Conservation (phyloP, 1,140 invertebrate species). For the Drosophila quadrilineata region DNA sequence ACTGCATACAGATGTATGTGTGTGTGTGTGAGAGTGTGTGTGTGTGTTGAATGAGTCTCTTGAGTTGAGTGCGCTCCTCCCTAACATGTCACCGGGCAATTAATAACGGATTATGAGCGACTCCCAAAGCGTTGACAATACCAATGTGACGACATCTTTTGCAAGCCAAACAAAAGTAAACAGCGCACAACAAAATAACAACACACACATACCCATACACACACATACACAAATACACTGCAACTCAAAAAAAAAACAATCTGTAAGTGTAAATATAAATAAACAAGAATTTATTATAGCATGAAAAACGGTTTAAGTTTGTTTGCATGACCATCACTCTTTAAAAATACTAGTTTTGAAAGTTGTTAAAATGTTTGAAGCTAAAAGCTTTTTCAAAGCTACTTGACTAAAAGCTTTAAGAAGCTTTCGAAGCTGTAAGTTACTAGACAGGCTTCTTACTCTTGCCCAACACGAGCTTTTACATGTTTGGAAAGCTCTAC, state of each 20-base stretch:
- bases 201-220: neutral
- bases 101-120: constrained; percentile 73
- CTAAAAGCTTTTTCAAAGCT: no score
- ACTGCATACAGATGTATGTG: neutral
- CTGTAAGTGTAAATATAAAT: no score
- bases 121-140: constrained; percentile 66
- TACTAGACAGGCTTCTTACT: no score
- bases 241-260: neutral
- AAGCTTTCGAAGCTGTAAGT: no score
- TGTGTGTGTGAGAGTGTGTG: neutral
- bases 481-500: neutral
- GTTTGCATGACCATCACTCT: no score
- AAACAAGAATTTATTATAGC: no score
- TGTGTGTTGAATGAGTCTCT: constrained; percentile 12
- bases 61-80: constrained; percentile 10
- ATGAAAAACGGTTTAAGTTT: no score
- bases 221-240: neutral
- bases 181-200: neutral
- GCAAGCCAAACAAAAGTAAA: constrained; percentile 28
- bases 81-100: constrained; percentile 71
- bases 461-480: no score
- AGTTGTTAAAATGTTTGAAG: no score
- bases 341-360: no score
- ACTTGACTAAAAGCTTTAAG: no score
- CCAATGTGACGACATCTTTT: constrained; percentile 40